phyloP scores from a whole-genome alignment of 92 coral and sea anemone genomes.

The Phenganax marumi region DNA sequence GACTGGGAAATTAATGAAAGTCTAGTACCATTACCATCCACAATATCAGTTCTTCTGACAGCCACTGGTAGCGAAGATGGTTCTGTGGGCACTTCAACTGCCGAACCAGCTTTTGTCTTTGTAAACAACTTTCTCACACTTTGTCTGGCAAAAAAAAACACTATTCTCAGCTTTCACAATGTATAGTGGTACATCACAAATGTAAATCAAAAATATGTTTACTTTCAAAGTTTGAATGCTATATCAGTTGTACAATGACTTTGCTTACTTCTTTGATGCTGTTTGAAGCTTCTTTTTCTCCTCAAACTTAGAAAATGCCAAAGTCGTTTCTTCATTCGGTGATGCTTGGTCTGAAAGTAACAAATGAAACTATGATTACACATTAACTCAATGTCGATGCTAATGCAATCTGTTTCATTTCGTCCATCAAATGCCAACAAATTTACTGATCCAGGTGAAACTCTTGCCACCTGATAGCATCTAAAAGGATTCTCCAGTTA shows the following conservation, averaged over 20 bases:
- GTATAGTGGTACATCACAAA: neutral
- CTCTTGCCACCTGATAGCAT: too few relatives aligned
- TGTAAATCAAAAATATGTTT: neutral
- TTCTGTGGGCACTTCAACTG: slow-evolving; percentile 24
- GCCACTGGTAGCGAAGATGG: neutral
- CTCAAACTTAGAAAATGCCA: slow-evolving; percentile 89
- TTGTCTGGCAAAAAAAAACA: slow-evolving; percentile 56
- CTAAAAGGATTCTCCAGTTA: too few relatives aligned
- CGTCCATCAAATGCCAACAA: too few relatives aligned
- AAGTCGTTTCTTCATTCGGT: slow-evolving; percentile 68
- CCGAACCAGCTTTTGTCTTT: slow-evolving; percentile 41
- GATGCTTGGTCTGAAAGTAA: slow-evolving; percentile 59
- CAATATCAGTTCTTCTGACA: slow-evolving; percentile 19
- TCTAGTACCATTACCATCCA: slow-evolving; percentile 23
- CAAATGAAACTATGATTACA: neutral
- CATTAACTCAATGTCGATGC: neutral
- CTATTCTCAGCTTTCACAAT: neutral
- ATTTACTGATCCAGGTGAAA: too few relatives aligned
- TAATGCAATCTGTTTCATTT: too few relatives aligned
- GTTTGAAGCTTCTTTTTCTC: slow-evolving; percentile 90
- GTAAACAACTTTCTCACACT: slow-evolving; percentile 89
- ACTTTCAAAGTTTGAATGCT: neutral
- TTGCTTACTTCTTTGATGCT: slow-evolving; percentile 84
- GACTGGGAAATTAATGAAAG: neutral
- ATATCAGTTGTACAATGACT: neutral